Percentiles rank a stretch among this genome's conserved stretches.
Conservation (phyloP, 2,888 invertebrate species). For the Epinotia nisella region DNA sequence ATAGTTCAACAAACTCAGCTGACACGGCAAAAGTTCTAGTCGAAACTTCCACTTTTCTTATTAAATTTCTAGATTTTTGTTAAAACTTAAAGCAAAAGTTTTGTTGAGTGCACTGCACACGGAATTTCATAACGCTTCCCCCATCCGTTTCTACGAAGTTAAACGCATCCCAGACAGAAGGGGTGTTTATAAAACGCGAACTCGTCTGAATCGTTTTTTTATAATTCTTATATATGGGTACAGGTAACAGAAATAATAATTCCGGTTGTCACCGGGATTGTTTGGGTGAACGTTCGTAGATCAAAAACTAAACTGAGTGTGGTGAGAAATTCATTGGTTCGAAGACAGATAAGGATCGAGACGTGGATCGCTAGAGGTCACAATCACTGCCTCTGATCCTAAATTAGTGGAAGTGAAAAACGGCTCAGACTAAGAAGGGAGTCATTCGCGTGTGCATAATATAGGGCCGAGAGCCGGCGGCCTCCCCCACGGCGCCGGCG, state of each 20-base stretch:
- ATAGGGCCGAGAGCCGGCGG: conserved; percentile 62
- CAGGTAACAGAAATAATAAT: background rate
- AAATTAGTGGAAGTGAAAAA: conserved; percentile 44
- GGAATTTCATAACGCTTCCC: conserved; percentile 39
- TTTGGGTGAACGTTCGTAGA: background rate
- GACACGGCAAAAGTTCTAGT: conserved; percentile 37
- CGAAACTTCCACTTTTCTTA: conserved; percentile 42
- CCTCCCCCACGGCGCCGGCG: conserved; percentile 70
- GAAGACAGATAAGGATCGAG: conserved; percentile 35
- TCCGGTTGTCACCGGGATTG: too few species aligned
- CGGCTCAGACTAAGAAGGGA: conserved; percentile 45
- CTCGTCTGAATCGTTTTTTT: background rate
- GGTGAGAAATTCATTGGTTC: conserved; percentile 29
- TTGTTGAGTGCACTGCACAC: conserved; percentile 38
- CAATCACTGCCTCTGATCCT: conserved; percentile 43
- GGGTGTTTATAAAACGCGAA: conserved; percentile 3
- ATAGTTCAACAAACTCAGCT: conserved; percentile 37
- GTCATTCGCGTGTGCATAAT: conserved; percentile 73
- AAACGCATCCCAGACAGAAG: conserved; percentile 22
- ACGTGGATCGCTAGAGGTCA: conserved; percentile 41
- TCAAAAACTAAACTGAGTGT: conserved; percentile 16
- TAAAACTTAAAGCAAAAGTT: conserved; percentile 41
- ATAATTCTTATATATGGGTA: background rate
- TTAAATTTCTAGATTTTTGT: conserved; percentile 44
- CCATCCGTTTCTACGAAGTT: conserved; percentile 19